Evolutionary conservation across 2,113 vertebrate species (phyloP), one percentile per base, ranked within the genome.

Genomic region (Ptilonorhynchus violaceus): DNA sequence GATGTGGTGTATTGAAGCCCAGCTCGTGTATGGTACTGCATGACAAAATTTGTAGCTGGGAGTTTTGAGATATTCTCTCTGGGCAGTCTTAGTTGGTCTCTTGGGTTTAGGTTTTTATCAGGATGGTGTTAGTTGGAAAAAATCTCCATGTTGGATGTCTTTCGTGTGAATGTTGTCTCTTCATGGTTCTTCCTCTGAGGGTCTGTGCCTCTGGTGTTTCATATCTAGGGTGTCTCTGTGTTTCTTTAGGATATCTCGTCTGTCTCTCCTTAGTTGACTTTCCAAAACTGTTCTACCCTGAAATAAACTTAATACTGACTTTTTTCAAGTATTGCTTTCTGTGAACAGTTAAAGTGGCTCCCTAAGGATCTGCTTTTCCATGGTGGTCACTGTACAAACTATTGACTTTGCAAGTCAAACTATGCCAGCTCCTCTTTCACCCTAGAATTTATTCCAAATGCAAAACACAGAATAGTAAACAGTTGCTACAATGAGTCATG

Each of bases 131-230:
- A 50, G 18, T 13, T 60, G 31, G n/a, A 64, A 91, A 72, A 85
- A 73, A 63, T 31, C 35, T 60, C 11, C 6, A 4, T 7, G 11
- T 21, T 64, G 23, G 18, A 31, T 28, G 16, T 46, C 39, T 84
- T 59, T 30, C 44, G 5, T 47, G 30, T 46, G 60, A 88, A 37
- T 10, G 8, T 66, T 89, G 19, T n/a, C 28, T 58, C 39, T 63
- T 27, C 0, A 0, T 23, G 28, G 50, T 3, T 58, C 30, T 66
- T 73, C 20, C 27, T 0, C 0, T n/a, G 35, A 53, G 7, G 13
- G 14, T 73, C 35, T 55, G 22, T 74, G 23, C 49, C 17, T 59
- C 50, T 60, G 28, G 8, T 70, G 33, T 64, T 58, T 78, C 22
- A 2, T 18, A 8, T n/a, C 56, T 41, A 20, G 17, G 14, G 28